Evolutionary conservation across 30 jellyfish, hydroid and myxozoan genomes (phyloP).

Genomic region (Turritopsis dohrnii): DNA sequence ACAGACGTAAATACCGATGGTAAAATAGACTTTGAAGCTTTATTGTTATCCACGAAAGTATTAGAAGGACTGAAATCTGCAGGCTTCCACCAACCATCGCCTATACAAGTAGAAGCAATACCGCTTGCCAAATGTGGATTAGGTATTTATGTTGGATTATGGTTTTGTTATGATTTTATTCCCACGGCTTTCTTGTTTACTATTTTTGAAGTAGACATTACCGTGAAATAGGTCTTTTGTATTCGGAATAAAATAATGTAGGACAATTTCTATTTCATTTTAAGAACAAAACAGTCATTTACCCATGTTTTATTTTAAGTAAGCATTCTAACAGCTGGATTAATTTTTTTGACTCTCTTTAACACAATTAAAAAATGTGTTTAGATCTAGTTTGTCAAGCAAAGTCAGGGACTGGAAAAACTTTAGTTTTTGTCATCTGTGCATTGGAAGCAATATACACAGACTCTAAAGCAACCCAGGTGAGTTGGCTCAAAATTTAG

Average conservation of each 20-base stretch:
- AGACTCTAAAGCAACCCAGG: not conserved
- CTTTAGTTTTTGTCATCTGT: slow-evolving; percentile 79
- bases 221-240: too few species aligned
- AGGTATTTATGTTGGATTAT: slow-evolving; percentile 32
- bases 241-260: too few species aligned
- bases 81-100: slow-evolving; percentile 89
- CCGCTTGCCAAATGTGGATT: slow-evolving; percentile 90
- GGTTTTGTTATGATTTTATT: not conserved
- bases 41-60: slow-evolving; percentile 46
- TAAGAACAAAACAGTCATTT: too few species aligned
- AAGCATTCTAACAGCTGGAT: too few species aligned
- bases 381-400: slow-evolving; percentile 91
- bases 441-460: slow-evolving; percentile 59
- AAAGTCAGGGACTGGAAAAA: slow-evolving; percentile 95
- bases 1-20: slow-evolving; percentile 45
- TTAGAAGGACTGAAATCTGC: slow-evolving; percentile 47
- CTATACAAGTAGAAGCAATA: slow-evolving; percentile 82
- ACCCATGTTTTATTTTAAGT: too few species aligned
- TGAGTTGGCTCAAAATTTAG: too few species aligned
- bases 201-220: too few species aligned
- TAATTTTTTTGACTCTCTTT: too few species aligned
- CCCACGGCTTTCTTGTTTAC: too few species aligned
- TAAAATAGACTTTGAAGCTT: slow-evolving; percentile 46
- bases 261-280: too few species aligned
- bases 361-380: too few species aligned